Evolutionary conservation across 2,888 invertebrate genomes (phyloP), one percentile per base, ranked within the genome.

Genomic region (Heliconius charithonia): DNA sequence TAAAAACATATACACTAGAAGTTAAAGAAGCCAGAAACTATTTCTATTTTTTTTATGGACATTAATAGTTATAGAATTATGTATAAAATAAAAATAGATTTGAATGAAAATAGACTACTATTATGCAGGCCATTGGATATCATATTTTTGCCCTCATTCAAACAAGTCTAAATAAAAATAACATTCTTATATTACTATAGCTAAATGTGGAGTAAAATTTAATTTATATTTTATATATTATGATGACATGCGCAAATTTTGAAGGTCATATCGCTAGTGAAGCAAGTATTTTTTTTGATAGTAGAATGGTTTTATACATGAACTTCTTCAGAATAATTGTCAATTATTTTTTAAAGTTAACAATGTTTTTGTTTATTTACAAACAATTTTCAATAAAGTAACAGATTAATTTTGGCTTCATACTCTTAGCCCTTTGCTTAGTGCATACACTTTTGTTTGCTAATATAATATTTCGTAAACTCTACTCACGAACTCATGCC

Each of bases 401-500:
- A n/a, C n/a, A n/a, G n/a, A n/a, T 51, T 51, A 2, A 3, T 22
- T 66, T 66, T 66, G n/a, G 4, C 10, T 66, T 12, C 9, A 22
- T 0, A n/a, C 22, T 56, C 3, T 56, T 22, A 10, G 56, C 66
- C 66, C 37, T 67, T 67, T 37, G 13, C 13, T 4, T 37, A 37
- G 10, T 56, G 56, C n/a, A 25, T n/a, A 56, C 7, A 27, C 25
- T 63, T 56, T n/a, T 71, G n/a, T 70, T 75, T 77, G 70, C 41
- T 78, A 71, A 80, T n/a, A n/a, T n/a, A n/a, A n/a, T 45, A 51
- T 66, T 71, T 62, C 67, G 74, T 79, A 77, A 81, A 76, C 56
- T 78, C 69, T 71, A 59, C 63, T 81, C 79, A 77, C 19, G 79
- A 75, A 37, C 10, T 37, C 10, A 70, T 27, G 63, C 56, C 37